These are phyloP conservation scores for Mimumesa dahlbomi DNA, from an alignment of 2,888 invertebrate genomes.

Conservation along the genomic window DNA sequence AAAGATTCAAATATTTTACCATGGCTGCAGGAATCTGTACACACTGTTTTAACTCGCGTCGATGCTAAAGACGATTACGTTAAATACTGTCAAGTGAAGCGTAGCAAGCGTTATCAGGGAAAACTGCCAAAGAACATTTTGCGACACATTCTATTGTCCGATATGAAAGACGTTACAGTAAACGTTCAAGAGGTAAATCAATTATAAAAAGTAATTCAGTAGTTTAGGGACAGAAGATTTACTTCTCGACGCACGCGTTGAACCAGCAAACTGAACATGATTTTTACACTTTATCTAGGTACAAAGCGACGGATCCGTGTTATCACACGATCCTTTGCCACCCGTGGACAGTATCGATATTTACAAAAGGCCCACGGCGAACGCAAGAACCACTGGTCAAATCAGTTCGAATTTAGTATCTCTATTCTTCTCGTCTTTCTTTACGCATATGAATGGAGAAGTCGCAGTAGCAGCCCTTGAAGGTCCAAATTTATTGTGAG, in stretches of 20 bases:
- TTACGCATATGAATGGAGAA: conserved; percentile 83
- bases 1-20: conserved; percentile 87
- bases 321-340: conserved; percentile 90
- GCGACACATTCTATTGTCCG: conserved; percentile 87
- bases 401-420: conserved; percentile 75
- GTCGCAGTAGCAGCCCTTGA: conserved; percentile 49
- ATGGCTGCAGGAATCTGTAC: conserved; percentile 90
- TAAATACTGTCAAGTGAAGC: conserved; percentile 84
- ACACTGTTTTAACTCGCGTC: conserved; percentile 84
- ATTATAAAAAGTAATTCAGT: background rate
- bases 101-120: conserved; percentile 84
- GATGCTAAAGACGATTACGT: conserved; percentile 84
- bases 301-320: conserved; percentile 82
- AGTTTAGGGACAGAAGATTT: too few relatives aligned
- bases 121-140: conserved; percentile 85
- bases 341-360: conserved; percentile 88
- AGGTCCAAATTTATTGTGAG: conserved; percentile 64
- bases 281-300: too few relatives aligned
- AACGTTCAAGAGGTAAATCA: conserved; percentile 82
- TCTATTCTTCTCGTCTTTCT: conserved; percentile 85
- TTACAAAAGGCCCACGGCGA: conserved; percentile 83
- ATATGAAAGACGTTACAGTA: conserved; percentile 85
- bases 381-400: conserved; percentile 51
- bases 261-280: too few relatives aligned
- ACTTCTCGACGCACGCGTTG: too few relatives aligned